These are phyloP conservation scores for Zingel zingel DNA, from an alignment of 2,113 vertebrate species.

Conservation along the genomic window DNA sequence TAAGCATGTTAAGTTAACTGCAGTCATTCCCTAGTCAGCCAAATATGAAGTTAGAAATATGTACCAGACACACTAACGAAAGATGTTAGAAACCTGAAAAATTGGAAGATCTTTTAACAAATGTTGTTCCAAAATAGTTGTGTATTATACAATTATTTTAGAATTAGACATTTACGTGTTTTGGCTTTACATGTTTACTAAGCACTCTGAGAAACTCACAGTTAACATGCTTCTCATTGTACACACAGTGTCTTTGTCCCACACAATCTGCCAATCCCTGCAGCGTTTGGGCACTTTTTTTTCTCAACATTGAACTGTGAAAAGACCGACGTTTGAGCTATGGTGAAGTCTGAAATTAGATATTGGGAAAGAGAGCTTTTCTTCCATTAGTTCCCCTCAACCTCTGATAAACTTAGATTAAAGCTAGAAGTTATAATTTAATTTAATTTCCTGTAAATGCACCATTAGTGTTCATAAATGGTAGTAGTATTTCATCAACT, in stretches of 20 bases:
- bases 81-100: not conserved
- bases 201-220: constrained; percentile 21
- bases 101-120: not conserved
- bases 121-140: not conserved
- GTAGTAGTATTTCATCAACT: not conserved
- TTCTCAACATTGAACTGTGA: constrained; percentile 38
- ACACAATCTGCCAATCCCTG: constrained; percentile 18
- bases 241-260: constrained; percentile 24
- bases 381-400: not conserved
- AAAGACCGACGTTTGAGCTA: constrained; percentile 13
- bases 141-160: not conserved
- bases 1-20: not conserved
- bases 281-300: constrained; percentile 22
- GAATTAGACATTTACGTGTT: not conserved
- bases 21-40: not conserved
- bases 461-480: not conserved
- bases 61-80: not conserved
- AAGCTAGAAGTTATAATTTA: not conserved
- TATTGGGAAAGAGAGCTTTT: not conserved
- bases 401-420: not conserved
- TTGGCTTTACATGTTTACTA: constrained; percentile 18
- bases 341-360: constrained; percentile 20
- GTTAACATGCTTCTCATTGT: constrained; percentile 10
- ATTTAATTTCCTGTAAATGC: not conserved
- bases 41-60: not conserved